Evolutionary conservation across 2,113 vertebrate genomes (phyloP), one percentile per base, ranked within the genome.

Genomic region (Rhinoptilus africanus): DNA sequence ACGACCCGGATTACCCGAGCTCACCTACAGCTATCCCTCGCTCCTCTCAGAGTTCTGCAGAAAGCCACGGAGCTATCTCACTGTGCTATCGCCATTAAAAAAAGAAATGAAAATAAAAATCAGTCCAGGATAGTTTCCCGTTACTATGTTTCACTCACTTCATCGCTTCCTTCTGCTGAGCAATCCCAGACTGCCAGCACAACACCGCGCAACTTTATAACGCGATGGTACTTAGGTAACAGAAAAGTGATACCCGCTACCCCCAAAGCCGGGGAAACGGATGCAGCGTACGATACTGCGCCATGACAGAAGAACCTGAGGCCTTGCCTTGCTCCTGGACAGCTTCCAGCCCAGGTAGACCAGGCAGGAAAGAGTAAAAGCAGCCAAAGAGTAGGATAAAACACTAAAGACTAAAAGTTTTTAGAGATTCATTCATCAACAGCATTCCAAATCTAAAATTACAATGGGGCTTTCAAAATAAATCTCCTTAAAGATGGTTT

Each of bases 271-370:
- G 0, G 26, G 87, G 45, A 69, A 35, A 39, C 1, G 0, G 66
- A 35, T 14, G 77, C 60, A 7, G 35, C 1, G 1, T 3, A 2
- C 2, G 3, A 11, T 2, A 6, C n/a, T 14, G 1, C 4, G 1
- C 21, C 17, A 2, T 4, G 30, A 35, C 51, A n/a, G 19, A 3
- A 12, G n/a, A 63, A 59, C 17, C 41, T 5, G 16, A 12, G 60
- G 19, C 32, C 34, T 10, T 11, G 12, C 64, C 64, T 67, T 2
- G 0, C 50, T 43, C 35, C 68, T 12, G 35, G 51, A 34, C 72
- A 27, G 13, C 34, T 47, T 45, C 57, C 62, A 30, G 35, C 1
- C 20, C 51, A 37, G 53, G 48, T 5, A 66, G 16, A 35, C 15
- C 37, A 19, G 24, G 22, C n/a, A 53, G 60, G 24, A 39, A 76